phyloP scores from a whole-genome alignment of 2,113 vertebrate species.

The Paracanthobrama guichenoti region DNA sequence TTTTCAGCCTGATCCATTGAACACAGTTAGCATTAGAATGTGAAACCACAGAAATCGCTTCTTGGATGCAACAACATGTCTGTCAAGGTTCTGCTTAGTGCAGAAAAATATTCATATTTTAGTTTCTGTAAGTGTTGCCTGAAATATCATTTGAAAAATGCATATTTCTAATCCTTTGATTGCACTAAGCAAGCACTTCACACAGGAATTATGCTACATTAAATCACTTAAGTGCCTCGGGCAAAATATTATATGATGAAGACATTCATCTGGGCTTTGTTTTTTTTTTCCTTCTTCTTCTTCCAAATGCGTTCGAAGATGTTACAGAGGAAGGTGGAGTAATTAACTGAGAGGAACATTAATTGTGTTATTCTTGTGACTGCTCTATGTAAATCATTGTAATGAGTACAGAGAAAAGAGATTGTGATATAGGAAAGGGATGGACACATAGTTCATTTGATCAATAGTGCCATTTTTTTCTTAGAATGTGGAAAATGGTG shows the following conservation, averaged over 20 bases:
- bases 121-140: conserved; percentile 3
- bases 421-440: neutral
- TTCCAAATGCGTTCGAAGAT: conserved; percentile 13
- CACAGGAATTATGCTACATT: conserved; percentile 48
- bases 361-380: neutral
- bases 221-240: conserved; percentile 52
- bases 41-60: neutral
- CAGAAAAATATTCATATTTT: conserved; percentile 32
- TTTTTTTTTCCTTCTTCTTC: conserved; percentile 6
- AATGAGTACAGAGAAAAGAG: neutral
- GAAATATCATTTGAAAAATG: conserved; percentile 44
- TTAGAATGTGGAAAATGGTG: no score
- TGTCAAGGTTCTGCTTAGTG: neutral
- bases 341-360: conserved; percentile 34
- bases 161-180: conserved; percentile 47
- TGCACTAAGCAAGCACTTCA: conserved; percentile 31
- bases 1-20: neutral
- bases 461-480: neutral
- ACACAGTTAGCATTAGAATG: neutral
- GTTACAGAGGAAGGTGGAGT: conserved; percentile 22
- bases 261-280: conserved; percentile 50
- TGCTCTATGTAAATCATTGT: conserved; percentile 19
- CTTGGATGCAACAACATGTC: neutral
- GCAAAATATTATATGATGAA: conserved; percentile 42
- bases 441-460: neutral